phyloP scores from a whole-genome alignment of 2,797 vertebrate genomes.

The Trematomus bernacchii region DNA sequence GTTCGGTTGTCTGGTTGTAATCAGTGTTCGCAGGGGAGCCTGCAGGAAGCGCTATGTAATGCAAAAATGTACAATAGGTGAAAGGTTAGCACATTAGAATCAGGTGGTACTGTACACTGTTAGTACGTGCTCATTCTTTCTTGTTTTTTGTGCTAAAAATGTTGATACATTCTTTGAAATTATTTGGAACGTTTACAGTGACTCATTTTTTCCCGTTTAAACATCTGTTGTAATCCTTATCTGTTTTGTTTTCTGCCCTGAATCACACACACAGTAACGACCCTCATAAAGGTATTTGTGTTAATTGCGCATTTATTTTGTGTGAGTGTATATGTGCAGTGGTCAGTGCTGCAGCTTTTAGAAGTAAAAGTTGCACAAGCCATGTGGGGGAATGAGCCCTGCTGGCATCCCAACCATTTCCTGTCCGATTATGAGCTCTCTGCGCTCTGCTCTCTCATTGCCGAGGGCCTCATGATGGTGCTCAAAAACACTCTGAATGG shows the following conservation, averaged over 20 bases:
- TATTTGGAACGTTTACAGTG: constrained; percentile 35
- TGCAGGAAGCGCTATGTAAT: constrained; percentile 25
- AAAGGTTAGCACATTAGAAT: constrained; percentile 56
- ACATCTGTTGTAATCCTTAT: constrained; percentile 64
- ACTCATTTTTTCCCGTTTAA: constrained; percentile 55
- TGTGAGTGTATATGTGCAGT: background rate
- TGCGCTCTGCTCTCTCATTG: constrained; percentile 90
- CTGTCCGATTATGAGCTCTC: constrained; percentile 92
- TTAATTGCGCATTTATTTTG: constrained; percentile 77
- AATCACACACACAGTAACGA: constrained; percentile 66
- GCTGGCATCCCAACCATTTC: constrained; percentile 99
- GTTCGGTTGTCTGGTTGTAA: constrained; percentile 55
- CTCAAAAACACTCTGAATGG: constrained; percentile 90
- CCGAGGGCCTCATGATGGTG: constrained; percentile 90
- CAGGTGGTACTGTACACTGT: constrained; percentile 37
- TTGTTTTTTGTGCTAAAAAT: constrained; percentile 27
- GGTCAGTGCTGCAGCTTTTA: constrained; percentile 86
- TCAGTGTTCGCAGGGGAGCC: constrained; percentile 39
- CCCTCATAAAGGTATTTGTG: constrained; percentile 80
- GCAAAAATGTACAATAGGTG: constrained; percentile 42
- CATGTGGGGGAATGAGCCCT: constrained; percentile 90
- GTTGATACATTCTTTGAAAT: constrained; percentile 40
- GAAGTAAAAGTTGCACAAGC: constrained; percentile 86
- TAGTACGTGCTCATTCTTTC: constrained; percentile 10
- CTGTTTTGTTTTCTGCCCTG: constrained; percentile 52